phyloP scores from a whole-genome alignment of 2,797 vertebrate genomes.

The Malurus leucopterus region DNA sequence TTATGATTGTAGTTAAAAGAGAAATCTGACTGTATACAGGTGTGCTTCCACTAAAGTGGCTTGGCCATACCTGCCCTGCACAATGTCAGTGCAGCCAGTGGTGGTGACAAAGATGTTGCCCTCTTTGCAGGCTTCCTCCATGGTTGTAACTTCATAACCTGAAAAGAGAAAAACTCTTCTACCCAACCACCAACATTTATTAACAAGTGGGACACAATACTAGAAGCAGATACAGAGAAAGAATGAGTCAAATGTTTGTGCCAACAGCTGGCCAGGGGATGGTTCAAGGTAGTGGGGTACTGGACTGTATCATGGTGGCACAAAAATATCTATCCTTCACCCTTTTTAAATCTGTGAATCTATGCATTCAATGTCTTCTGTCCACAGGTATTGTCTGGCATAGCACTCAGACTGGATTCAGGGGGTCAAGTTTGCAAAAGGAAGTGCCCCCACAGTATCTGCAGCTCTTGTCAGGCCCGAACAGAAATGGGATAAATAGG shows the following conservation, averaged over 20 bases:
- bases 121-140: slow-evolving; percentile 95
- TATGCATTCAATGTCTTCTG: neutral
- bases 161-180: neutral
- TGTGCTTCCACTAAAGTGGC: neutral
- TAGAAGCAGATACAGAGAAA: neutral
- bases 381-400: neutral
- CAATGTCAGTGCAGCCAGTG: slow-evolving; percentile 92
- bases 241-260: neutral
- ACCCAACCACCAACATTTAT: neutral
- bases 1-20: neutral
- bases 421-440: neutral
- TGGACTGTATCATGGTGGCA: neutral
- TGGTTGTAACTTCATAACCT: slow-evolving; percentile 98
- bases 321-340: neutral
- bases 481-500: neutral
- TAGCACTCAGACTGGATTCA: neutral
- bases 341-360: neutral
- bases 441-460: neutral
- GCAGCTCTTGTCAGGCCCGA: neutral
- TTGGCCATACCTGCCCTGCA: slow-evolving; percentile 83
- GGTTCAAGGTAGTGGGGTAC: neutral
- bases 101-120: slow-evolving; percentile 98
- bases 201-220: neutral
- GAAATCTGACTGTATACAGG: neutral
- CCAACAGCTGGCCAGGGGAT: neutral